Percentiles rank a stretch among this genome's conserved stretches.
Evolutionary conservation across 2,888 invertebrate species (phyloP).

Genomic region (Plebejus melissa): DNA sequence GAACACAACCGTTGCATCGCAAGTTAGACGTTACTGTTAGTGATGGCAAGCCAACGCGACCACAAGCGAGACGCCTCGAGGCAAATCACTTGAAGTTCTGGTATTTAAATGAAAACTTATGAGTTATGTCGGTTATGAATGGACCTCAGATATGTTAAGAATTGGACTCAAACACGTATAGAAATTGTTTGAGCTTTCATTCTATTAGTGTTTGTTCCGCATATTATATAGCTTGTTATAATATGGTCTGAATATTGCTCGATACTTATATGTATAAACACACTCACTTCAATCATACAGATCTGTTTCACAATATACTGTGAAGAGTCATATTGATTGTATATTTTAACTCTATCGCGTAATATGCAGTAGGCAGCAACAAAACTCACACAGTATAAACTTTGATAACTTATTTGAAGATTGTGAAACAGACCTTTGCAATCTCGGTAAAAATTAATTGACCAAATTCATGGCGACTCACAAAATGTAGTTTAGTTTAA

Average conservation of each 20-base stretch:
- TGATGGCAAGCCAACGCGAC: conserved; percentile 36
- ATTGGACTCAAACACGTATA: neutral
- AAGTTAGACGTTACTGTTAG: conserved; percentile 36
- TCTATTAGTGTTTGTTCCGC: neutral
- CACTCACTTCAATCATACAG: neutral
- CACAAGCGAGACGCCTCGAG: conserved; percentile 17
- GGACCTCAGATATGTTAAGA: neutral
- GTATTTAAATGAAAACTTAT: no score
- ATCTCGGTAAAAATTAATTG: neutral
- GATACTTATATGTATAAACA: neutral
- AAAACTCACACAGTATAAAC: neutral
- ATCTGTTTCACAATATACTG: no score
- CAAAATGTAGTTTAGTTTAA: neutral
- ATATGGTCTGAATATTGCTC: neutral
- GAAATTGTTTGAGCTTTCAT: neutral
- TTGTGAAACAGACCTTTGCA: neutral
- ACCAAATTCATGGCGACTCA: neutral
- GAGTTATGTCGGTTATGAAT: neutral
- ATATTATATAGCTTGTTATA: neutral
- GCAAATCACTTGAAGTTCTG: neutral
- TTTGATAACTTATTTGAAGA: neutral
- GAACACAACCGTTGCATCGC: neutral
- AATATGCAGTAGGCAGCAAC: neutral
- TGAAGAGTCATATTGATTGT: no score
- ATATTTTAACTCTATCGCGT: neutral